Evolutionary conservation across 1,140 invertebrate species (phyloP).

Genomic region (Drosophila lowei): DNA sequence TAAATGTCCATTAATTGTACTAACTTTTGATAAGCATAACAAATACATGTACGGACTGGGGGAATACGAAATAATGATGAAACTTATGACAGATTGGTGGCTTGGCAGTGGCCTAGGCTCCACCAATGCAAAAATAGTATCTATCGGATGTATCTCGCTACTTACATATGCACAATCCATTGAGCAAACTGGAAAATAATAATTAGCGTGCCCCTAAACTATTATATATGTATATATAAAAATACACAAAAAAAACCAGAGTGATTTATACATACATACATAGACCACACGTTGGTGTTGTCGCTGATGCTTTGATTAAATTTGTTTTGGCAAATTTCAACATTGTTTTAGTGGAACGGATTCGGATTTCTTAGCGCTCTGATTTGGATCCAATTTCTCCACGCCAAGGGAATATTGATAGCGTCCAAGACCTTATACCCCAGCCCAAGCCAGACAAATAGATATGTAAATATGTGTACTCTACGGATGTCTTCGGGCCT

Average conservation of each 20-base stretch:
- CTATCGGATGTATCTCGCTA: no score
- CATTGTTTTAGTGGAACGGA: slow-evolving; percentile 3
- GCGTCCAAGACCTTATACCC: no score
- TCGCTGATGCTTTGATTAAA: slow-evolving; percentile 11
- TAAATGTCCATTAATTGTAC: slow-evolving; percentile 45
- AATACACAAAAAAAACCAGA: slow-evolving; percentile 12
- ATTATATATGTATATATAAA: background rate
- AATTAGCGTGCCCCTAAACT: slow-evolving; percentile 42
- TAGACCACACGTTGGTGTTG: background rate
- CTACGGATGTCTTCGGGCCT: background rate
- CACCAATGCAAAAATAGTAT: slow-evolving; percentile 9
- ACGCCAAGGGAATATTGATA: slow-evolving; percentile 1
- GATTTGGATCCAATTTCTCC: slow-evolving; percentile 31
- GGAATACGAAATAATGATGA: no score
- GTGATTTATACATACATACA: slow-evolving; percentile 10
- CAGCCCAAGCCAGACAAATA: no score
- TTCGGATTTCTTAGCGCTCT: background rate
- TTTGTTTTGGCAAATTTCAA: slow-evolving; percentile 1
- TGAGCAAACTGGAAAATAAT: slow-evolving; percentile 17
- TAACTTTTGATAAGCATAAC: slow-evolving; percentile 27
- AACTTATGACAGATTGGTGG: no score
- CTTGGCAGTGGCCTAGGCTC: background rate
- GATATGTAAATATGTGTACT: no score
- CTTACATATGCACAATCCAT: no score
- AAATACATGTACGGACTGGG: background rate